These are phyloP conservation scores for Amiota communis DNA, from an alignment of 2,888 invertebrate genomes.

Conservation along the genomic window DNA sequence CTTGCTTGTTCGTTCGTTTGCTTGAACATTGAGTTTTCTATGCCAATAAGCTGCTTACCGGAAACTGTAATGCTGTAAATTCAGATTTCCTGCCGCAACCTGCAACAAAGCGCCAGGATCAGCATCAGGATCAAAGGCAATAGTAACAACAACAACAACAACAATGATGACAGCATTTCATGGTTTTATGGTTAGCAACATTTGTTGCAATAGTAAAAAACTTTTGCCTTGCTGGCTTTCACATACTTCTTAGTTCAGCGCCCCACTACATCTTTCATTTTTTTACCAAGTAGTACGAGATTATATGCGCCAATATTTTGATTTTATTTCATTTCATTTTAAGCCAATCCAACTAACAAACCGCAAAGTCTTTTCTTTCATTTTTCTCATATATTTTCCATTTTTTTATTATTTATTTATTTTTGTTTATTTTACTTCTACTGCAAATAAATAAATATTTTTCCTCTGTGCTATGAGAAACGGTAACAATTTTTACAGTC, in stretches of 20 bases:
- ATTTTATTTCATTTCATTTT: background rate
- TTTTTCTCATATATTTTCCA: too few species aligned
- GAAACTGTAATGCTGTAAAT: conserved; percentile 66
- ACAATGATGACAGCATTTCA: conserved; percentile 16
- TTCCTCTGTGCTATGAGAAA: too few species aligned
- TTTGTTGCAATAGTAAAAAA: conserved; percentile 38
- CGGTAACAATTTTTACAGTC: too few species aligned
- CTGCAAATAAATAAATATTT: too few species aligned
- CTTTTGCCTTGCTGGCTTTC: conserved; percentile 36
- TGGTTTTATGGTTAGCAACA: conserved; percentile 45
- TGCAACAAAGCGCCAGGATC: background rate
- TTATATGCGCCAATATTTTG: conserved; percentile 6
- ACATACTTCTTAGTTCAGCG: too few species aligned
- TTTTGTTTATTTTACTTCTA: too few species aligned
- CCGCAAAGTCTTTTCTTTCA: too few species aligned
- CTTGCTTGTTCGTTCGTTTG: conserved; percentile 26
- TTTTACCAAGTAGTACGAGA: background rate
- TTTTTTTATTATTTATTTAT: conserved; percentile 38
- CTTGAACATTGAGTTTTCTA: conserved; percentile 57
- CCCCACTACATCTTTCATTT: too few species aligned
- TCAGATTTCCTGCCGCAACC: conserved; percentile 65
- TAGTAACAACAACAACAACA: too few species aligned
- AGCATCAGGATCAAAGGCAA: conserved; percentile 39
- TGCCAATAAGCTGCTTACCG: conserved; percentile 65
- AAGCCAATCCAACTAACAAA: too few species aligned